Conservation (phyloP, 2,113 vertebrate species). For the Alouatta palliata region DNA sequence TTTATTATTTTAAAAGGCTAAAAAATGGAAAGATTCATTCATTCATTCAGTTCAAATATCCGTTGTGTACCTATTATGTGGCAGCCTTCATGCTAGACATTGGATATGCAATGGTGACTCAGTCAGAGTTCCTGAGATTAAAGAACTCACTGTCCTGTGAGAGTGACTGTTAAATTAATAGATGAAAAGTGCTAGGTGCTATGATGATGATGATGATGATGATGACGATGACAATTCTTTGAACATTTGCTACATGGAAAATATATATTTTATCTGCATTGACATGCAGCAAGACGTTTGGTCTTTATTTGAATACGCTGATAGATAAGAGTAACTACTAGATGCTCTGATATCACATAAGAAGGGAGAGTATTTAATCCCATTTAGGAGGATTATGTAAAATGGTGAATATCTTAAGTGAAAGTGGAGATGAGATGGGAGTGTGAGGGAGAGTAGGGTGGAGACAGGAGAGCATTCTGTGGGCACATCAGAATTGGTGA, state of each 20-base stretch:
- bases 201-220: background rate
- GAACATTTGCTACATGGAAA: background rate
- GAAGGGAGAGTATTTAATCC: background rate
- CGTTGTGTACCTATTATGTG: background rate
- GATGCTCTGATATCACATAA: background rate
- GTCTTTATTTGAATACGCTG: background rate
- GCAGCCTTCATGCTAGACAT: background rate
- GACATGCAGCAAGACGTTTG: background rate
- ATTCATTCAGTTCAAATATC: background rate
- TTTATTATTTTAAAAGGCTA: background rate
- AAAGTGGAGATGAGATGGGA: background rate
- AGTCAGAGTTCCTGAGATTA: background rate
- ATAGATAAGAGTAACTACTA: background rate
- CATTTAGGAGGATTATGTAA: background rate
- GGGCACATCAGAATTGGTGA: background rate
- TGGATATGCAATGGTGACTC: background rate
- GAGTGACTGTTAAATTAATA: background rate
- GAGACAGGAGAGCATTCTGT: background rate
- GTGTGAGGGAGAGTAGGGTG: no score
- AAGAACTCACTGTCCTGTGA: background rate
- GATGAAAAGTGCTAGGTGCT: background rate
- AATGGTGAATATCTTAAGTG: background rate
- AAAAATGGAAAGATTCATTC: background rate
- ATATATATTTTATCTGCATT: background rate
- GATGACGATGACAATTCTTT: background rate